Base-by-base conservation (phyloP, 2,888 invertebrate genomes). In the Ectobius pallidus region DNA sequence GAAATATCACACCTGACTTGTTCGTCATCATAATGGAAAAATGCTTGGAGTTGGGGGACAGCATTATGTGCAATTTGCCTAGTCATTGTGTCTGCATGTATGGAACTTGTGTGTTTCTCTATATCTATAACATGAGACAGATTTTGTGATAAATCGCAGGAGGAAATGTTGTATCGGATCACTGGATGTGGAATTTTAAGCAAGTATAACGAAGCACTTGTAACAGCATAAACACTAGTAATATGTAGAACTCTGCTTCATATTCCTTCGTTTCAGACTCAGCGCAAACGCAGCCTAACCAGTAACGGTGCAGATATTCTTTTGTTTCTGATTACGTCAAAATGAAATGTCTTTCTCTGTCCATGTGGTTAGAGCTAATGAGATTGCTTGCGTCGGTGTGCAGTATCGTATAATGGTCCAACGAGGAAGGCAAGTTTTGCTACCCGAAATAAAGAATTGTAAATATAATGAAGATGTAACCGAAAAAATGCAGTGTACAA, bases 21-120 rank as follows among this genome's bases (percentile, higher is more conserved):
- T n/a, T n/a, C n/a, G 55, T 30, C 16, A 30, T 30, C 11, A 16
- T 58, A 58, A 58, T n/a, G 30, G n/a, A n/a, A 30, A 58, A 30
- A 27, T 58, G 30, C n/a, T 55, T 55, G 11, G 7, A 7, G 7
- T 58, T 46, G 27, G 22, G n/a, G 42, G 46, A 65, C 30, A 30
- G 25, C 27, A 62, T 9, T 65, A n/a, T 44, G 46, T 46, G 30
- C 65, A 65, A 65, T 65, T 46, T 65, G 65, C 65, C 63, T 65
- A 65, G 65, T 65, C 65, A 65, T 46, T 65, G 18, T 65, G 27
- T 42, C 18, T 65, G 65, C 65, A 46, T 65, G 44, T 44, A 14
- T 55, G 25, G 49, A 6, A 62, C 18, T 6, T 62, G 62, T 18
- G 18, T 62, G 9, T 34, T n/a, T 65, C n/a, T 65, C 44, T 65